Conservation (phyloP, 2,888 invertebrate genomes). For the Nipponacmea schrenckii region DNA sequence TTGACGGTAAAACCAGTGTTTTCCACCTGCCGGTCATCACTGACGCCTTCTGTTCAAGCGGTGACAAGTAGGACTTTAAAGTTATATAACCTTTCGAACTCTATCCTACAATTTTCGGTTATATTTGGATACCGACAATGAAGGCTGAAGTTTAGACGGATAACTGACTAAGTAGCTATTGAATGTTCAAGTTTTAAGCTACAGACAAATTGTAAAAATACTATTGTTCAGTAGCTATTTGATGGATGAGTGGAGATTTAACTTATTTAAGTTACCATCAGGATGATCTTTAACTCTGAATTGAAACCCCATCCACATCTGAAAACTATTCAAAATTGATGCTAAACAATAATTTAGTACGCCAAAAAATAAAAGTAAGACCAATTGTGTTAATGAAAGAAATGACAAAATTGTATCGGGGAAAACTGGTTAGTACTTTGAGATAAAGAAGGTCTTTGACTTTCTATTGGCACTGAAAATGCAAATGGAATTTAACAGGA, state of each 20-base stretch:
- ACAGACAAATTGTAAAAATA: constrained; percentile 1
- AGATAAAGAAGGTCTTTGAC: no score
- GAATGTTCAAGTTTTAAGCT: not conserved
- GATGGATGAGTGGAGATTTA: constrained; percentile 2
- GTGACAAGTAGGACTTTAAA: not conserved
- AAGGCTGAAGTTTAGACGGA: not conserved
- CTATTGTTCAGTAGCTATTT: not conserved
- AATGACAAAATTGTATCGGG: no score
- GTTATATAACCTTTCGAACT: not conserved
- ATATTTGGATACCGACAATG: not conserved
- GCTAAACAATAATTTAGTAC: no score
- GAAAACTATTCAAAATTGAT: no score
- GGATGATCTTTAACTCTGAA: no score
- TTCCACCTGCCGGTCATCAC: not conserved
- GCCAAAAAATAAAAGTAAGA: no score
- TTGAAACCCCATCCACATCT: no score
- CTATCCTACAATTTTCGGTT: constrained; percentile 9
- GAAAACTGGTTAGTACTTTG: no score
- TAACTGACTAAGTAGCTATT: not conserved
- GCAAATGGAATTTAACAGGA: no score
- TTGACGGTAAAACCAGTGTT: not conserved
- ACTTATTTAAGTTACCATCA: not conserved
- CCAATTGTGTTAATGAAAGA: no score
- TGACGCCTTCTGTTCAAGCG: constrained; percentile 1
- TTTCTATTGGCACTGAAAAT: no score